Base-by-base conservation (phyloP, 2,888 invertebrate species). In the Leucozona laternaria region DNA sequence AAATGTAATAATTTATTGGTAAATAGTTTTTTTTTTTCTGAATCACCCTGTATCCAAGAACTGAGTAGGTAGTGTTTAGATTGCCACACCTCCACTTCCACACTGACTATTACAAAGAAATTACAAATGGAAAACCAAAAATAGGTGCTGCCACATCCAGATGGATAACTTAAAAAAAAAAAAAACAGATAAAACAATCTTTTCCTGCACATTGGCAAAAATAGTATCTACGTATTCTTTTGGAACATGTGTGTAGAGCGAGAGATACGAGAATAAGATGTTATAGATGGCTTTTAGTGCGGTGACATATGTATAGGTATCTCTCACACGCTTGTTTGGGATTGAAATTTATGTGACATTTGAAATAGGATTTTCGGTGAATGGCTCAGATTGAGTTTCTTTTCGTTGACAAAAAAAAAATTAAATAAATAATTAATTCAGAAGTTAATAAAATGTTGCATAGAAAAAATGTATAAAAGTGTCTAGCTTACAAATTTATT, bases 281-380 rank as follows among this genome's bases (percentile, higher is more conserved):
- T 72, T 45, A 58, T 45, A 28, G 43, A 58, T 72, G 45, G 25
- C 45, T 72, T 72, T 58, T 20, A 45, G 71, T 34, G 58, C 45
- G 72, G 45, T 72, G 72, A 72, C 72, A 72, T 11, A n/a, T n/a
- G n/a, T n/a, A n/a, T n/a, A n/a, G n/a, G n/a, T n/a, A 10, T 45
- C 31, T 31, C 37, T 22, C 40, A 22, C 15, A 40, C 22, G 31
- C 43, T 43, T 58, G 58, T 31, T 48, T 48, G 48, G 15, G 28
- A 31, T 48, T 31, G 15, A 72, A 58, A 58, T 72, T 72, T 43
- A 72, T 72, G 72, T 57, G 70, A 57, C 58, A 58, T 72, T 72
- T 58, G 20, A 45, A 72, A 58, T 58, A 31, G 66, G 66, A 48
- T 20, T 57, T 72, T 20, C 10, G 31, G 31, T 28, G 34, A 28